Base-by-base conservation (phyloP, 2,113 vertebrate species). In the Elachura formosa region DNA sequence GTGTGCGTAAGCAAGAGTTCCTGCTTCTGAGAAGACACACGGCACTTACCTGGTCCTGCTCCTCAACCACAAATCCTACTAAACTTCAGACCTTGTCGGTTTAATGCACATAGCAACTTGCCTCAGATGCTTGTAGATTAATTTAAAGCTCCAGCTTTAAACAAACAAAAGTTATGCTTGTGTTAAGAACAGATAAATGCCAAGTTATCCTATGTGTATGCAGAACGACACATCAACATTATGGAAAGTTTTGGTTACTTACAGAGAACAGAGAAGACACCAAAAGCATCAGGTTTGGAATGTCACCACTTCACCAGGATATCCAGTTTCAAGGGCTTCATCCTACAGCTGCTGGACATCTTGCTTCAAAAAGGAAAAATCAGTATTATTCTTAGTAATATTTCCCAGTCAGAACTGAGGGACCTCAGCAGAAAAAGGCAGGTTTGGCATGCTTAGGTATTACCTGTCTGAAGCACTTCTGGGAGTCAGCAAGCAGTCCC, bases 381-480 rank as follows among this genome's bases (percentile, higher is more conserved):
- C 16, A 25, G 28, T 40, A 34, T 43, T 46, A n/a, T 36, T 62
- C 29, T 26, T 49, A 18, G 9, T 5, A 69, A 29, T 1, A 38
- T 31, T 28, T 63, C 51, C 33, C 59, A 46, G 26, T 14, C 43
- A 52, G 52, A 46, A 73, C 25, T 3, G 11, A 52, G 23, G 3
- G 29, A 63, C 25, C 20, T 49, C 46, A 21, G 77, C 61, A 81
- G 33, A 54, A 76, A 67, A 36, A 68, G n/a, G 12, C 4, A 21
- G 28, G 12, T 76, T 40, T 23, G 40, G 29, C 45, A 72, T 4
- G 33, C 33, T 79, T 3, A 56, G 85, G 12, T 73, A 94, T 95
- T 94, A 96, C 95, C 94, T 95, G 82, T 54, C 67, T 36, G 75
- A 23, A 68, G 84, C n/a, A n/a, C 61, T 45, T 25, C 55, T 12